These are phyloP conservation scores for Tor tambroides DNA, from an alignment of 2,113 vertebrate species.

Conservation along the genomic window DNA sequence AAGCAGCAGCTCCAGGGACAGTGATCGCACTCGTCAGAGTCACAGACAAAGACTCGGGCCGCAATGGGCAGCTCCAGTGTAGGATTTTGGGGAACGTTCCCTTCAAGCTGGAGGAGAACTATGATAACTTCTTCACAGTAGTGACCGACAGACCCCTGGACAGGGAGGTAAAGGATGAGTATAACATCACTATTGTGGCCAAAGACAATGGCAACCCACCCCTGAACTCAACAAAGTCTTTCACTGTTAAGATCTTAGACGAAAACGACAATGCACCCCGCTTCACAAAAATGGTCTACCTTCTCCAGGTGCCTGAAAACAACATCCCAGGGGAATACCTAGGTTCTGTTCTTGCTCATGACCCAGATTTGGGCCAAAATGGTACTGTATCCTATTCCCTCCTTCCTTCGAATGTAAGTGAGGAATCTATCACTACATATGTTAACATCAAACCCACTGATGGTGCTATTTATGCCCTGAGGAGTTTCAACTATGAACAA, in stretches of 20 bases:
- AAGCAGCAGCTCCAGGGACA: slow-evolving; percentile 92
- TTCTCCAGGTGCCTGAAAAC: slow-evolving; percentile 96
- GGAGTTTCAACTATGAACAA: slow-evolving; percentile 98
- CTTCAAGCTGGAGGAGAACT: slow-evolving; percentile 96
- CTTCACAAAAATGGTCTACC: slow-evolving; percentile 94
- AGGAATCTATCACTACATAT: slow-evolving; percentile 96
- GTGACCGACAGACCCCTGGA: slow-evolving; percentile 94
- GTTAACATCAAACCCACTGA: slow-evolving; percentile 97
- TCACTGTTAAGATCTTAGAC: slow-evolving; percentile 92
- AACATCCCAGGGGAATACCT: slow-evolving; percentile 98
- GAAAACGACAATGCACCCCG: slow-evolving; percentile 97
- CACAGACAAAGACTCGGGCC: slow-evolving; percentile 93
- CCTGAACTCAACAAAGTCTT: slow-evolving; percentile 95
- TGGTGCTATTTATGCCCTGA: slow-evolving; percentile 95
- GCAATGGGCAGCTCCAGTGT: slow-evolving; percentile 96
- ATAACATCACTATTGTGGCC: slow-evolving; percentile 95
- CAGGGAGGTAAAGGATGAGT: slow-evolving; percentile 92
- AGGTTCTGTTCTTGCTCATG: slow-evolving; percentile 93
- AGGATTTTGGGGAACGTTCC: slow-evolving; percentile 90
- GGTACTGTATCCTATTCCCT: slow-evolving; percentile 97
- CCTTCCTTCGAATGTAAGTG: slow-evolving; percentile 91
- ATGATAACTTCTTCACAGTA: slow-evolving; percentile 96
- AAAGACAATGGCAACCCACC: slow-evolving; percentile 93
- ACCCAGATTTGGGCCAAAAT: slow-evolving; percentile 94
- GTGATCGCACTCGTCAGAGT: slow-evolving; percentile 96